Evolutionary conservation across 2,888 invertebrate genomes (phyloP), one percentile per base, ranked within the genome.

Genomic region (Tanytarsus gracilentus): DNA sequence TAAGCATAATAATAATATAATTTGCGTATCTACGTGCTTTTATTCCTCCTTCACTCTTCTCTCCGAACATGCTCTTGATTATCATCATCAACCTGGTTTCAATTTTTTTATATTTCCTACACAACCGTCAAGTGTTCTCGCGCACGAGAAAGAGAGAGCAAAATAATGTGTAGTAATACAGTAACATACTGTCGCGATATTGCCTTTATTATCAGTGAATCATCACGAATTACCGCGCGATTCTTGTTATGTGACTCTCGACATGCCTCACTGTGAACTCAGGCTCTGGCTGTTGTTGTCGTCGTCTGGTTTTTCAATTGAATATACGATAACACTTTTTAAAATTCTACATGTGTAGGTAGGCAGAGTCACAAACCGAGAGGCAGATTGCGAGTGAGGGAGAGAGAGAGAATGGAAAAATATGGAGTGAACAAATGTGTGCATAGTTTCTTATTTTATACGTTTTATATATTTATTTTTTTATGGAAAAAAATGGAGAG

Each of bases 301-400:
- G n/a, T n/a, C 48, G 58, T 58, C 58, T 58, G 58, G 58, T 58
- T 58, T 58, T 30, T 58, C 58, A 58, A 58, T 58, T 58, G 58
- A 58, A 44, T n/a, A n/a, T 29, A 48, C 58, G 58, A 58, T 58
- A 58, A 58, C 58, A 56, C 29, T 44, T 58, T 18, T 25, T 16
- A 49, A 16, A n/a, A 11, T n/a, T 48, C 23, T 26, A 29, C 21
- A 21, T 58, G 58, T 58, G 58, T 58, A 58, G 58, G 58, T 58
- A 58, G 53, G 44, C 44, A 44, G 9, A 40, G n/a, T 18, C 23
- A 18, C 23, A 21, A 44, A 16, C 21, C 23, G 44, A 33, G n/a
- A 33, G n/a, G 33, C 33, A 33, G 23, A 23, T 23, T 44, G 44
- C 23, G 44, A 23, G 44, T 44, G 44, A 44, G 16, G 7, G 18